A percentile compares a stretch with the other conserved stretches of the same genome.
These are phyloP conservation scores for Andrena hattorfiana DNA, from an alignment of 2,888 invertebrate species.

Conservation along the genomic window DNA sequence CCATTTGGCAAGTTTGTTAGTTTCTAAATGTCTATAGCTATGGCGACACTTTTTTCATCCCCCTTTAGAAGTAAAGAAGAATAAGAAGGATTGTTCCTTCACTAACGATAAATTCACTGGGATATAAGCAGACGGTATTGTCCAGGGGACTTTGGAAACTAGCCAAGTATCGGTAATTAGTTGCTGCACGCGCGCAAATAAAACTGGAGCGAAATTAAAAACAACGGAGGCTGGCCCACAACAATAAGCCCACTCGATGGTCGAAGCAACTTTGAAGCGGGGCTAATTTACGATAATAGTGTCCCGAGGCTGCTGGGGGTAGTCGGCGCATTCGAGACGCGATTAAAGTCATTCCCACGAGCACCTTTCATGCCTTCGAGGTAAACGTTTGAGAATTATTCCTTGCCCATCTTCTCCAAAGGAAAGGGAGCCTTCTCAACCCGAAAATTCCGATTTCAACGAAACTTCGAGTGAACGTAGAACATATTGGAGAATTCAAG, in stretches of 20 bases:
- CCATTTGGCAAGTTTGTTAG: too few species aligned
- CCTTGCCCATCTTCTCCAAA: constrained; percentile 14
- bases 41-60: too few species aligned
- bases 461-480: too few species aligned
- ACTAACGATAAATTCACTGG: constrained; percentile 26
- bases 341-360: constrained; percentile 52
- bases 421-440: too few species aligned
- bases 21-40: too few species aligned
- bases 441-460: too few species aligned
- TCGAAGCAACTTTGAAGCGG: constrained; percentile 55
- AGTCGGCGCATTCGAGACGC: constrained; percentile 26
- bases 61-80: too few species aligned
- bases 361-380: constrained; percentile 10
- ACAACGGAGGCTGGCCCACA: constrained; percentile 42
- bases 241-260: constrained; percentile 48
- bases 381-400: constrained; percentile 37
- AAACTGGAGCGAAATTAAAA: constrained; percentile 60
- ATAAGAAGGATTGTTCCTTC: background rate
- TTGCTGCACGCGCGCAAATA: constrained; percentile 52
- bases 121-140: constrained; percentile 26
- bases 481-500: too few species aligned
- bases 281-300: constrained; percentile 58
- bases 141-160: constrained; percentile 34
- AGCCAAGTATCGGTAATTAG: constrained; percentile 58
- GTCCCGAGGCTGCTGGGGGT: constrained; percentile 19